Evolutionary conservation across 2,113 vertebrate genomes (phyloP), one percentile per base, ranked within the genome.

Genomic region (Varanus salvator): DNA sequence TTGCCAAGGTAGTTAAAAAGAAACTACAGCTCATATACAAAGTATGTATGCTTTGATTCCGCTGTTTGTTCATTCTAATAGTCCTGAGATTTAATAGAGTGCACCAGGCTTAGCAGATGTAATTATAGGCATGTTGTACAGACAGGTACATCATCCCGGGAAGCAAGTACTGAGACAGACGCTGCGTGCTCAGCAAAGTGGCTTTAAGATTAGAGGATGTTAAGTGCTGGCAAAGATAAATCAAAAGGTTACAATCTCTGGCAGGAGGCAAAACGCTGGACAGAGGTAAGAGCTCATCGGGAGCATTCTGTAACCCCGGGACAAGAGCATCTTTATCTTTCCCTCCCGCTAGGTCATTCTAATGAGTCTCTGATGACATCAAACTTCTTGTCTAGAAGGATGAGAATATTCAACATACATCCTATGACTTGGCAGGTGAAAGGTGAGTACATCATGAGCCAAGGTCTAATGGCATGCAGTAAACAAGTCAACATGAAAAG

Each of bases 171-270:
- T 77, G 82, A 94, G 64, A 57, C 29, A 90, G 93, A 87, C 85
- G 82, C 75, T 93, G 88, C 2, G 0, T 0, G 2, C 87, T 93
- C 87, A 94, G 82, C 80, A 74, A 93, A 93, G 90, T 92, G 89
- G 76, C 89, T 94, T 90, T 84, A 90, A 89, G 83, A 91, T 57
- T 1, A 85, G 72, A 85, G 83, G 77, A 90, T 91, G 80, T 75
- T 88, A 6, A 12, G 1, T 92, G 90, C 90, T 90, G 85, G 84
- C 60, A 25, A 87, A 85, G 93, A 90, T 95, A 85, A 90, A 93
- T 95, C 88, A 95, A 93, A 89, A 90, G 29, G 6, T 87, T 93
- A 92, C 93, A 93, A 90, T 80, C 95, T 80, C 90, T 54, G 44
- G 15, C 34, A 74, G 88, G 93, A 93, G 75, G n/a, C 6, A 69